These are phyloP conservation scores for Strigops habroptila DNA, from an alignment of 2,113 vertebrate genomes.

Conservation along the genomic window DNA sequence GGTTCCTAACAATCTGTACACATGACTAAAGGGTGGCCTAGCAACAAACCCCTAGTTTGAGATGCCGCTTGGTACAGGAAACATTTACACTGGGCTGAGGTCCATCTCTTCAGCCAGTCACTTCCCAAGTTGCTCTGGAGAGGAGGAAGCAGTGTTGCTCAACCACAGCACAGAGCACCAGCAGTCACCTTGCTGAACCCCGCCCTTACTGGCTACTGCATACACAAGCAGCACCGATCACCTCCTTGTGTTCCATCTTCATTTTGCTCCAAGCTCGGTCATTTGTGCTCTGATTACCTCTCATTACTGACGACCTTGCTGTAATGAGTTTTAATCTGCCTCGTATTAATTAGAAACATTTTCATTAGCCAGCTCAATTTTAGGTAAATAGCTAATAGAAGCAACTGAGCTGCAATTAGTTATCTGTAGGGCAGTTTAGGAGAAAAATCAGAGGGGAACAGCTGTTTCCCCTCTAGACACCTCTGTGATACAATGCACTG, in stretches of 20 bases:
- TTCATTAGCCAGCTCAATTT: slow-evolving; percentile 71
- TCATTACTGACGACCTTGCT: slow-evolving; percentile 76
- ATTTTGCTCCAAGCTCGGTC: slow-evolving; percentile 59
- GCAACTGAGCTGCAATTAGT: slow-evolving; percentile 65
- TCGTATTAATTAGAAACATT: slow-evolving; percentile 77
- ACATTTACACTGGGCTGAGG: background rate
- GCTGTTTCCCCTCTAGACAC: slow-evolving; percentile 44
- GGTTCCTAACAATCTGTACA: background rate
- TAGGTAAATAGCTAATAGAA: slow-evolving; percentile 73
- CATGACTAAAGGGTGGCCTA: background rate
- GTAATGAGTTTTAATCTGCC: slow-evolving; percentile 77
- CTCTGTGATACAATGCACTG: background rate
- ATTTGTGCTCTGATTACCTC: slow-evolving; percentile 73
- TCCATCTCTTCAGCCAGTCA: background rate
- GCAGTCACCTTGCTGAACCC: background rate
- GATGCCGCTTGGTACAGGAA: background rate
- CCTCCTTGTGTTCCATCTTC: slow-evolving; percentile 43
- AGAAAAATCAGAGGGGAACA: slow-evolving; percentile 52
- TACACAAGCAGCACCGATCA: background rate
- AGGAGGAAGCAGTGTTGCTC: background rate
- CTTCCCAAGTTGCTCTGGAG: background rate
- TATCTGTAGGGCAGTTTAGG: slow-evolving; percentile 64
- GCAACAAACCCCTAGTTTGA: background rate
- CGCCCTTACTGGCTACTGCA: background rate
- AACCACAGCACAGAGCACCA: background rate